A percentile compares a stretch with the other conserved stretches of the same genome.
Conservation (phyloP, 2,113 vertebrate species). For the Toxostoma redivivum region DNA sequence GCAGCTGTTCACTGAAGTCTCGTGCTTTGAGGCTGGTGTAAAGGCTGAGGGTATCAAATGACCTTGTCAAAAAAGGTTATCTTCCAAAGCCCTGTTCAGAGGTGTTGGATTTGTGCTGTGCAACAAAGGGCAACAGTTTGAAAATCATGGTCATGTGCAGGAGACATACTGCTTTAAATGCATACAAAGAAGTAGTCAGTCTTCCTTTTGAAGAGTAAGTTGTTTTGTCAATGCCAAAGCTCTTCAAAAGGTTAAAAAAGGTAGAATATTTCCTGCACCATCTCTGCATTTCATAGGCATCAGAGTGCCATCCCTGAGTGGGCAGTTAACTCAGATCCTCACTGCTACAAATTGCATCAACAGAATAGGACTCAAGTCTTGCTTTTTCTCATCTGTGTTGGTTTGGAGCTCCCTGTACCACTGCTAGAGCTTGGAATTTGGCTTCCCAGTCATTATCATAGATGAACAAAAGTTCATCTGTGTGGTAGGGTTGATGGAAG, state of each 20-base stretch:
- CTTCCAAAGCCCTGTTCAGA: not conserved
- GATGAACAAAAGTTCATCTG: not conserved
- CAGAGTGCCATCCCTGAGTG: not conserved
- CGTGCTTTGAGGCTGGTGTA: not conserved
- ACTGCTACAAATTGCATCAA: not conserved
- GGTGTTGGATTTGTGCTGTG: not conserved
- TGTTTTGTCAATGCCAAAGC: not conserved
- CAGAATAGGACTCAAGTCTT: not conserved
- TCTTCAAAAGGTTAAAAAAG: not conserved
- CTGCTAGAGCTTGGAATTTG: not conserved
- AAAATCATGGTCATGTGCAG: not conserved
- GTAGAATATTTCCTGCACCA: not conserved
- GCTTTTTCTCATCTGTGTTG: not conserved
- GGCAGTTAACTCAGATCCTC: not conserved
- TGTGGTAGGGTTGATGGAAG: not conserved
- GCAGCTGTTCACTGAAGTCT: not conserved
- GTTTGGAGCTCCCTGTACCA: not conserved
- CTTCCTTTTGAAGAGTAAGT: not conserved
- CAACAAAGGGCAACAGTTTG: not conserved
- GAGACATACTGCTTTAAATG: not conserved
- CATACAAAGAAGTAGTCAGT: not conserved
- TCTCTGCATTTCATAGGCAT: not conserved
- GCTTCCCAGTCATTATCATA: not conserved
- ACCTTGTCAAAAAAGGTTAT: not conserved
- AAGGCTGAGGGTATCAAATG: not conserved